phyloP scores from a whole-genome alignment of 2,113 vertebrate genomes.

The Daubentonia madagascariensis region DNA sequence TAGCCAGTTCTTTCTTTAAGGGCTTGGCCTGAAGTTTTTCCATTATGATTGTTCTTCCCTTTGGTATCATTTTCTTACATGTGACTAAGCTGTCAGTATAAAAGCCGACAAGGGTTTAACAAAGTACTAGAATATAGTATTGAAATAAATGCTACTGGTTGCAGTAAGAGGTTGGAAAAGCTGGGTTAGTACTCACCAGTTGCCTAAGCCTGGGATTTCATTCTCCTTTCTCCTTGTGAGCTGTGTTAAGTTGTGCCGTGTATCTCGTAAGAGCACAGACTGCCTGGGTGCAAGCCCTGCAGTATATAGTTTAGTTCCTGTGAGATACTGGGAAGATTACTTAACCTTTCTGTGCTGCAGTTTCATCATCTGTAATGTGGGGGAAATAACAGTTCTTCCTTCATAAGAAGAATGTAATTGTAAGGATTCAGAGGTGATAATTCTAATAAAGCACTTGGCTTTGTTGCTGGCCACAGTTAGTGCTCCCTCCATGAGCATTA shows the following conservation, averaged over 20 bases:
- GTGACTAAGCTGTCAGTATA: background rate
- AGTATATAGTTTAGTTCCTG: background rate
- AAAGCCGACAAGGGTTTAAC: background rate
- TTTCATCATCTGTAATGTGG: background rate
- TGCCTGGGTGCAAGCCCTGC: background rate
- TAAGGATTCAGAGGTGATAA: background rate
- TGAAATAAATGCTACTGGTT: background rate
- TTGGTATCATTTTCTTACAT: background rate
- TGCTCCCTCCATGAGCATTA: background rate
- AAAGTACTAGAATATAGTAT: background rate
- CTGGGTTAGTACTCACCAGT: background rate
- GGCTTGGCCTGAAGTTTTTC: background rate
- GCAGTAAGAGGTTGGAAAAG: background rate
- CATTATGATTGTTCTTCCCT: background rate
- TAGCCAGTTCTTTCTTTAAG: background rate
- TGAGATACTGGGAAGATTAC: background rate
- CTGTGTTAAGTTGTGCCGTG: fast-evolving
- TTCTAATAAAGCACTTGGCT: background rate
- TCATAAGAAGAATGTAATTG: background rate
- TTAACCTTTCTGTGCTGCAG: background rate
- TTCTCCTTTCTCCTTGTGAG: background rate
- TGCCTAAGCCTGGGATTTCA: background rate
- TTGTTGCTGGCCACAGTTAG: background rate
- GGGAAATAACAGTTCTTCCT: background rate
- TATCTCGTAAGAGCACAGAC: background rate